Conservation (phyloP, 2,113 vertebrate genomes). For the Haemorhous mexicanus region DNA sequence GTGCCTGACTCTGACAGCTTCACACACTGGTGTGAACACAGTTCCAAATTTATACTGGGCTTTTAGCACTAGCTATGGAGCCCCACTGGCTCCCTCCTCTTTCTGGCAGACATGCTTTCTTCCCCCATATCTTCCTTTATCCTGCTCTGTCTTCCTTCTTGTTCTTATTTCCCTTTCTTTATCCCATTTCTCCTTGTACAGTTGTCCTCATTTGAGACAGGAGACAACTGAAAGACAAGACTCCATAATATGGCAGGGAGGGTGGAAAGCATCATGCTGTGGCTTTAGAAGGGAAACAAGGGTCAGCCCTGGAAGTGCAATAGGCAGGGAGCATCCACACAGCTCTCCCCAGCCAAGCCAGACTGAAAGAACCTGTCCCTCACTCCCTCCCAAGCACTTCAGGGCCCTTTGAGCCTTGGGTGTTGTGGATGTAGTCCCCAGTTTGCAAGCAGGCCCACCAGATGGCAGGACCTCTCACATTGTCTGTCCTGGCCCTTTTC, state of each 20-base stretch:
- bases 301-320: background rate
- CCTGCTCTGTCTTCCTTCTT: background rate
- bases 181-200: background rate
- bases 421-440: background rate
- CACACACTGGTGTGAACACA: background rate
- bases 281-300: background rate
- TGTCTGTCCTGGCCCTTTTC: background rate
- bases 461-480: background rate
- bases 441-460: background rate
- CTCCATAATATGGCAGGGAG: background rate
- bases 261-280: background rate
- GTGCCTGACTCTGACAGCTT: slow-evolving; percentile 25
- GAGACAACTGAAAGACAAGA: background rate
- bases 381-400: background rate
- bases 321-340: background rate
- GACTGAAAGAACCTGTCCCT: background rate
- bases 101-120: background rate
- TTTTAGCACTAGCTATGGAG: background rate
- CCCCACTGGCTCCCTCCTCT: background rate
- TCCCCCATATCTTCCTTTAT: background rate
- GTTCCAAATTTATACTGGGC: background rate
- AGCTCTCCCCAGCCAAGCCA: background rate
- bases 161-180: background rate
- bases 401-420: background rate
- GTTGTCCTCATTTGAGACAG: background rate